Evolutionary conservation across 2,888 invertebrate species (phyloP), one percentile per base, ranked within the genome.

Genomic region (Athetis lepigone): DNA sequence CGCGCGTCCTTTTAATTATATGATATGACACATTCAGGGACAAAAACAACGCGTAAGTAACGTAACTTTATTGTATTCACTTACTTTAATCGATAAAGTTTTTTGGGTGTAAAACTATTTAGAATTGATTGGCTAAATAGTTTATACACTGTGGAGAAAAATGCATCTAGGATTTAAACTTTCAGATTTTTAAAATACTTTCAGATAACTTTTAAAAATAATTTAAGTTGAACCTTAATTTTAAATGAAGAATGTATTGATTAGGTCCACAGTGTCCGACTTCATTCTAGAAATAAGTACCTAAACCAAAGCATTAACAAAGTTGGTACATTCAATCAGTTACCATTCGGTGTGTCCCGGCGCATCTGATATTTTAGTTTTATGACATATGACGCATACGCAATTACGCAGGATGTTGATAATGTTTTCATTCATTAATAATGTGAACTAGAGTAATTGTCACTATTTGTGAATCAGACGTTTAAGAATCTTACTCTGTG

Each of bases 341-440:
- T 65, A 63, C 61, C 51, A 63, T 68, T 71, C 52, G 57, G 60
- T 59, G 54, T 68, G 64, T 54, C 66, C 73, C 65, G 39, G 60
- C 73, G 70, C 81, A 83, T 84, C 77, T 85, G 79, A 72, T 77
- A 75, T 73, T 59, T 73, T 70, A 57, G 63, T 79, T 72, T 66
- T 49, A 58, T 64, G 75, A 79, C 80, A 72, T 57, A 87, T 90
- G 88, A 88, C 87, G 85, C 86, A 87, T 84, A 75, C 79, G 78
- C 82, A 88, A 88, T 89, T 89, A 90, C 81, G 80, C 91, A 90
- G 92, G 91, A 91, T 90, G 90, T 88, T 87, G 91, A 91, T 92
- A 92, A 88, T 86, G 88, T 84, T 76, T 87, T 86, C 89, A 92
- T 92, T 91, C 87, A 90, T 85, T 85, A 85, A 74, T 80, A 83